These are phyloP conservation scores for Andrena marginata DNA, from an alignment of 2,888 invertebrate genomes.

Conservation along the genomic window DNA sequence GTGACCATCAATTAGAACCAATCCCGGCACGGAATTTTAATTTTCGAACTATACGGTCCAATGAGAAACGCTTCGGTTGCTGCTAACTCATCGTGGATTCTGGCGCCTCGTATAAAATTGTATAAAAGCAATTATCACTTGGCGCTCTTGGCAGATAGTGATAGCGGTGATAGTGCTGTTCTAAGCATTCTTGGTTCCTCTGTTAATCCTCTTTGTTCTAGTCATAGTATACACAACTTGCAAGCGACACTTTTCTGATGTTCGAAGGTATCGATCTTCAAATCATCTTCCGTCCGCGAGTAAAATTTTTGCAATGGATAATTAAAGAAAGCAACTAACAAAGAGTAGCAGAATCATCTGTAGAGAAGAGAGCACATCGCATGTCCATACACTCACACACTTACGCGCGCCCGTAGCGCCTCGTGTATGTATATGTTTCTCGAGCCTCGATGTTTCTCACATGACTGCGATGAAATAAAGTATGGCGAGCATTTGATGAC, in stretches of 20 bases:
- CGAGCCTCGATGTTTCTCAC: background rate
- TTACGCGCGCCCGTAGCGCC: background rate
- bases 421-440: conserved; percentile 4
- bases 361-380: too few relatives aligned
- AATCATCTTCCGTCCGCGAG: background rate
- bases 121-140: background rate
- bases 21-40: conserved; percentile 14
- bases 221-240: background rate
- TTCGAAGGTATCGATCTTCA: background rate
- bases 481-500: conserved; percentile 72
- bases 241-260: background rate
- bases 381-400: background rate
- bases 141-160: background rate
- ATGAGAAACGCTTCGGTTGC: background rate
- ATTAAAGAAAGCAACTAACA: background rate
- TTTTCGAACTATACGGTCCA: conserved; percentile 19
- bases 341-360: background rate
- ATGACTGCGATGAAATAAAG: conserved; percentile 63
- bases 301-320: background rate
- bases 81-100: background rate
- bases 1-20: conserved; percentile 22
- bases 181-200: background rate
- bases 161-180: background rate
- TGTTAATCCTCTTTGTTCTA: background rate
- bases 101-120: conserved; percentile 13